phyloP scores from a whole-genome alignment of 1,140 invertebrate genomes.

The Pachypeltis micranthus region DNA sequence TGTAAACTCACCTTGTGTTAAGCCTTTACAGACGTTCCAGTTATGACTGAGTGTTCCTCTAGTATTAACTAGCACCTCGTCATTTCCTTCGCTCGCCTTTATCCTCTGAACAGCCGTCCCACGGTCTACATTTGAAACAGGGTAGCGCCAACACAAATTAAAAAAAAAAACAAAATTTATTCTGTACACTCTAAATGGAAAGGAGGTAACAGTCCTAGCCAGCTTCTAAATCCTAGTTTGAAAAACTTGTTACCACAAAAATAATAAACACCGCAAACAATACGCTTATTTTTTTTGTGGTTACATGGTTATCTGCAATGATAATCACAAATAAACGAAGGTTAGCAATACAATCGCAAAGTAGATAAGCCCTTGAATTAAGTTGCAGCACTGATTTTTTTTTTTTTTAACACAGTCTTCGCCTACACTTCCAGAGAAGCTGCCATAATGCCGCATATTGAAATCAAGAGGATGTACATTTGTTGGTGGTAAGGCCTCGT shows the following conservation, averaged over 20 bases:
- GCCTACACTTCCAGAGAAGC: neutral
- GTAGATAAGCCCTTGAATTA: neutral
- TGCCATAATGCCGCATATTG: neutral
- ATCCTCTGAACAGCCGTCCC: no score
- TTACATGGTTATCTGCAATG: neutral
- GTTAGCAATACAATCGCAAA: neutral
- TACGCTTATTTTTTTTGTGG: neutral
- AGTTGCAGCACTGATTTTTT: neutral
- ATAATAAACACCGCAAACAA: neutral
- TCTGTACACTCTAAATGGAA: conserved; percentile 6
- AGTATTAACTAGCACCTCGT: no score
- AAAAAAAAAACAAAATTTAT: conserved; percentile 3
- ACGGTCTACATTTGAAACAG: no score
- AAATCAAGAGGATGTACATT: neutral
- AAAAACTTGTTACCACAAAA: neutral
- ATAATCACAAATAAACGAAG: neutral
- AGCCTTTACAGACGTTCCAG: no score
- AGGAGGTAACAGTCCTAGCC: neutral
- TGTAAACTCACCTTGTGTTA: no score
- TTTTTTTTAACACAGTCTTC: conserved; percentile 3
- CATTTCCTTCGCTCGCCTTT: no score
- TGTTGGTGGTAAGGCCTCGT: neutral
- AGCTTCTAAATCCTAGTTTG: neutral
- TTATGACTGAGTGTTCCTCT: no score
- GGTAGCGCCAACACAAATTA: no score